Base-by-base conservation (phyloP, 2,888 invertebrate genomes). In the Macrosoma leucophasiata region DNA sequence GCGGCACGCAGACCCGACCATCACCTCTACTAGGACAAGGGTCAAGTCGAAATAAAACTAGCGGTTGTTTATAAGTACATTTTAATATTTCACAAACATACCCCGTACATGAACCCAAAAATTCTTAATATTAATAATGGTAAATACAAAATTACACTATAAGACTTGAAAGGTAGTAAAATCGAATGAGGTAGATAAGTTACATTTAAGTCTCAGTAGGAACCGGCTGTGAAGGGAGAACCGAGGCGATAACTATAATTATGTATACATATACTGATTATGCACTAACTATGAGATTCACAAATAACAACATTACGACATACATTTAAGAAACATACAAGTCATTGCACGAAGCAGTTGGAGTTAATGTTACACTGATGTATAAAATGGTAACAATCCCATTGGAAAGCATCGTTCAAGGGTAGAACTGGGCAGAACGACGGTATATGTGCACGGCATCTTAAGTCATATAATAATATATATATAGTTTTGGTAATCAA, bases 41-140 rank as follows among this genome's bases (percentile, higher is more conserved):
- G 9, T 25, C 6, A 29, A 11, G 9, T 17, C 29, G 11, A 71
- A 82, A 77, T 76, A 44, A 84, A 79, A 84, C 79, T 14, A 73
- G 52, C 79, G 76, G 56, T 81, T 69, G 70, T 73, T 78, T 67
- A 76, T 81, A 84, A 81, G 79, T 82, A 82, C 82, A 81, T 82
- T 35, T 75, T 84, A 81, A 75, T 81, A 74, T 75, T 77, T 71
- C 81, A 84, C 81, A 82, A 78, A 84, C 75, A 70, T 78, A 77
- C 74, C 79, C 81, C 71, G 63, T 76, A 79, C 70, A 79, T 65
- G 63, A 82, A 81, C 74, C 72, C 62, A 65, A 74, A 65, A 70
- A 74, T 67, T 66, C 74, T 69, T 79, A 79, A 57, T 46, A 71
- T 39, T 69, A n/a, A 75, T 62, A 72, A 67, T 76, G 75, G 74